Base-by-base conservation (phyloP, 92 coral and sea anemone genomes). In the Virgularia gustaviana region DNA sequence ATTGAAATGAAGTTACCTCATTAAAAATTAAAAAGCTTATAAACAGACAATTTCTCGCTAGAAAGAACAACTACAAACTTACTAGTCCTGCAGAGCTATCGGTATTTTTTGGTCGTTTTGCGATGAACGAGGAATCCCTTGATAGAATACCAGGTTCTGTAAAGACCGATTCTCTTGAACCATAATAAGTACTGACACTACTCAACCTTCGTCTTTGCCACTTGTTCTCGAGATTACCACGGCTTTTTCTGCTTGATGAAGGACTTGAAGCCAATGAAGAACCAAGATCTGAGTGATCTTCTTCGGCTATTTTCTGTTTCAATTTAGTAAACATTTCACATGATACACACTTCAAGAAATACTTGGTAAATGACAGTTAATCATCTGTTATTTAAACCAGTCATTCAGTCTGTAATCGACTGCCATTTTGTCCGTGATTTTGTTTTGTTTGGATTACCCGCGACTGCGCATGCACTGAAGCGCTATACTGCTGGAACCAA, bases 271-370 rank as follows among this genome's bases (percentile, higher is more conserved):
- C 79, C 53, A 82, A 70, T 1, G 95, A 85, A 4, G 80, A 84
- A 53, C 81, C 79, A 4, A 83, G 77, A 73, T 91, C 96, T 35
- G 88, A 56, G 71, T 89, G 87, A 66, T 89, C 99, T 77, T 94
- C 96, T 79, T 94, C 96, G 77, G 96, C 99, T 59, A 94, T 87
- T 78, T 90, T 94, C 80, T 94, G 94, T 80, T 94, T 94, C 63
- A 94, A 87, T 72, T 89, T 90, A 30, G 95, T 88, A 81, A 94
- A 94, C 99, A 94, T 94, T 68, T 37, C 44, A 24, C 28, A 22
- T 30, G 20, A 73, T 35, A 72, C 54, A 49, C 35, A 45, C 1
- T 36, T 42, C 35, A 70, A 47, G 61, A 78, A 20, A 78, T 22
- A 5, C 49, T 11, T 25, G 27, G 7, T 4, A 43, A 42, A 30